These are phyloP conservation scores for Dione vanillae DNA, from an alignment of 2,888 invertebrate species.

Conservation along the genomic window DNA sequence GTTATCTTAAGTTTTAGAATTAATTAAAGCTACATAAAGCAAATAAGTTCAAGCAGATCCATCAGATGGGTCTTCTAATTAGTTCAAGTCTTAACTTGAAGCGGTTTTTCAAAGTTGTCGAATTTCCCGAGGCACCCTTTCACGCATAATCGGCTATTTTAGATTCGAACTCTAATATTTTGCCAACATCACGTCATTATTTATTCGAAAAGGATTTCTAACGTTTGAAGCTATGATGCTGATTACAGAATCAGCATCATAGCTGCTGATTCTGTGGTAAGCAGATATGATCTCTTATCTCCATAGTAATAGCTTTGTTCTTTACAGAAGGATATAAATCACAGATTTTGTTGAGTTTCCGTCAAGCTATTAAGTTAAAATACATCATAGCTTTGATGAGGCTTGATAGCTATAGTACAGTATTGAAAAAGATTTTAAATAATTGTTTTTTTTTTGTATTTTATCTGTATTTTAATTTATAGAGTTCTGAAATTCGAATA, in stretches of 20 bases:
- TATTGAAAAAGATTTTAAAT: neutral
- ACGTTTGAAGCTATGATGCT: constrained; percentile 21
- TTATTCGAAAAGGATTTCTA: constrained; percentile 31
- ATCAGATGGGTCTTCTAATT: constrained; percentile 41
- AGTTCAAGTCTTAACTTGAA: constrained; percentile 37
- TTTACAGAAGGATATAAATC: constrained; percentile 34
- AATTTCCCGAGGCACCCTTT: constrained; percentile 50
- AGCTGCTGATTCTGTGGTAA: constrained; percentile 22
- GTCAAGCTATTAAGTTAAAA: constrained; percentile 20
- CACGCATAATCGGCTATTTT: constrained; percentile 59
- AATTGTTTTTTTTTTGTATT: neutral
- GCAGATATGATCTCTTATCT: constrained; percentile 36
- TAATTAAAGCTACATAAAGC: constrained; percentile 27
- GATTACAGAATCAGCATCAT: no score
- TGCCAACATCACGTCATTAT: constrained; percentile 33
- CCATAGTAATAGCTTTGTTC: constrained; percentile 32
- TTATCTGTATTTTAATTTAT: neutral
- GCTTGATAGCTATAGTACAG: constrained; percentile 1
- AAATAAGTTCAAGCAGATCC: constrained; percentile 35
- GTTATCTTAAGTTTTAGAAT: constrained; percentile 13
- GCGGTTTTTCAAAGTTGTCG: constrained; percentile 39
- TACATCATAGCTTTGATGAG: constrained; percentile 27
- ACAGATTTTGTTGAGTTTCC: constrained; percentile 21
- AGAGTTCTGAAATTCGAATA: neutral
- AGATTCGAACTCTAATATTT: constrained; percentile 47